phyloP scores from a whole-genome alignment of 2,888 invertebrate genomes.

The Epicampocera succincta region DNA sequence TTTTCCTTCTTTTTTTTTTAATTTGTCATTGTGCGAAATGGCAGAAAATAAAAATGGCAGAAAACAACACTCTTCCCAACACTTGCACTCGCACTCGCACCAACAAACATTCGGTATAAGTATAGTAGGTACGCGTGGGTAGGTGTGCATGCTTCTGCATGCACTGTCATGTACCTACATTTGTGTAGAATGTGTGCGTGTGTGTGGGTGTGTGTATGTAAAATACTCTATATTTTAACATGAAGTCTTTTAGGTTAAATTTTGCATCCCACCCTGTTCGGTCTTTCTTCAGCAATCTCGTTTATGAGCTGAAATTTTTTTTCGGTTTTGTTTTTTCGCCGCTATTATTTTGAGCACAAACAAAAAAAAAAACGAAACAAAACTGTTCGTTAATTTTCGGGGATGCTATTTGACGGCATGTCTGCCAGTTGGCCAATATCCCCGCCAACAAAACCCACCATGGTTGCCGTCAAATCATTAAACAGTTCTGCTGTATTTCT shows the following conservation, averaged over 20 bases:
- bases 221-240: not conserved
- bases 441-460: constrained; percentile 4
- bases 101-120: constrained; percentile 25
- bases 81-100: no score
- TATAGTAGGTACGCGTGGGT: not conserved
- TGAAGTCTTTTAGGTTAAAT: not conserved
- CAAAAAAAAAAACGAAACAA: constrained; percentile 23
- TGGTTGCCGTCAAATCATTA: constrained; percentile 13
- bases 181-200: not conserved
- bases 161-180: not conserved
- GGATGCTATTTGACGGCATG: constrained; percentile 20
- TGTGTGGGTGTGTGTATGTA: not conserved
- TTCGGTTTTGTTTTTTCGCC: not conserved
- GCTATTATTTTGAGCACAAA: not conserved
- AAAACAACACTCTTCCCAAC: constrained; percentile 33
- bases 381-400: constrained; percentile 51
- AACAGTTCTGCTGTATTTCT: constrained; percentile 47
- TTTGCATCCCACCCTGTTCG: constrained; percentile 24
- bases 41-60: not conserved
- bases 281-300: not conserved
- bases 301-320: constrained; percentile 26
- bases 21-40: not conserved
- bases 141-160: not conserved
- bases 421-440: not conserved
- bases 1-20: not conserved